Percentiles rank a stretch among this genome's conserved stretches.
These are phyloP conservation scores for Lutjanus erythropterus DNA, from an alignment of 2,113 vertebrate species.

Conservation along the genomic window DNA sequence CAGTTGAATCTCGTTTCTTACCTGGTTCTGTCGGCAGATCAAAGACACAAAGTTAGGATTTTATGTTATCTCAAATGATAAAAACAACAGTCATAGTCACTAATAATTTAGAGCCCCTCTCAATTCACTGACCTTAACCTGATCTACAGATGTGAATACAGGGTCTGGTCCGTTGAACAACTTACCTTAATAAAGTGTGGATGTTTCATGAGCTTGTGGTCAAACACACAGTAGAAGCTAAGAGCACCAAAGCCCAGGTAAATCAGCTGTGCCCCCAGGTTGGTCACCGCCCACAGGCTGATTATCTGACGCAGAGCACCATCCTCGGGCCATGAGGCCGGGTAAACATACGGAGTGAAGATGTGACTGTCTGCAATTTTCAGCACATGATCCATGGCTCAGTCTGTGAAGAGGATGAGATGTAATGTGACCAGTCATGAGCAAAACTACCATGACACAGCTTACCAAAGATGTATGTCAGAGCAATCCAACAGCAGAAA, in stretches of 20 bases:
- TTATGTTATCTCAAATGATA: no score
- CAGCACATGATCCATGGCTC: conserved; percentile 92
- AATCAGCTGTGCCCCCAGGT: conserved; percentile 87
- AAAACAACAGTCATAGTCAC: no score
- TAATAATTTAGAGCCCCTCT: no score
- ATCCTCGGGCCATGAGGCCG: conserved; percentile 86
- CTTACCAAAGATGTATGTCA: neutral
- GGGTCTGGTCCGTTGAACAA: neutral
- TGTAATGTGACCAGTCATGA: neutral
- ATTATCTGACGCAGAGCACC: conserved; percentile 89
- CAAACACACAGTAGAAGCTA: conserved; percentile 91
- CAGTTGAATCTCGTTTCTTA: conserved; percentile 87
- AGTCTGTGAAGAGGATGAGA: conserved; percentile 55
- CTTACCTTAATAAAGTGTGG: conserved; percentile 92
- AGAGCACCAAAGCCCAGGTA: conserved; percentile 90
- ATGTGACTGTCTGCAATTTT: conserved; percentile 84
- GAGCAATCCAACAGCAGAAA: neutral
- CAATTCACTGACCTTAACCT: neutral
- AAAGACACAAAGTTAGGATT: conserved; percentile 4
- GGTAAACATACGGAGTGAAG: conserved; percentile 91
- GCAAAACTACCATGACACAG: neutral
- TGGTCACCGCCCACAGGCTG: conserved; percentile 91
- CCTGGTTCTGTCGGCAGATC: conserved; percentile 88
- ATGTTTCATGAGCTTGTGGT: conserved; percentile 91
- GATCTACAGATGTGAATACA: neutral